A percentile compares a stretch with the other conserved stretches of the same genome.
Conservation (phyloP, 2,113 vertebrate species). For the Daboia siamensis region DNA sequence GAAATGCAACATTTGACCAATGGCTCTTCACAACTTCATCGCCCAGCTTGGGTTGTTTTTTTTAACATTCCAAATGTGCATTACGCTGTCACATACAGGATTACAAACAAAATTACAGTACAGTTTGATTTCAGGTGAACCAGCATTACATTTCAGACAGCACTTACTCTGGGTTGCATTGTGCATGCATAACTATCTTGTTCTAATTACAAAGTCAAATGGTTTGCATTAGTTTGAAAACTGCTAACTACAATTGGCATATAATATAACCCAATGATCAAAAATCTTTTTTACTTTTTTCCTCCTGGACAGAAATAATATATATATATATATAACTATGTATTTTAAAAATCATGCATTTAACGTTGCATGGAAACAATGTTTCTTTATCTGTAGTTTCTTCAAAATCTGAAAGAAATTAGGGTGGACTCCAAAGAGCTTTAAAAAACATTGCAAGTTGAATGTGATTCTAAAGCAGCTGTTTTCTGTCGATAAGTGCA, state of each 20-base stretch:
- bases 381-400: conserved; percentile 55
- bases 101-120: conserved; percentile 85
- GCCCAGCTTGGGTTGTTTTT: conserved; percentile 67
- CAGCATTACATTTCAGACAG: conserved; percentile 80
- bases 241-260: conserved; percentile 78
- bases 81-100: conserved; percentile 82
- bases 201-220: conserved; percentile 78
- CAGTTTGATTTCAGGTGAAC: conserved; percentile 78
- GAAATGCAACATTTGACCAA: conserved; percentile 73
- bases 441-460: conserved; percentile 81
- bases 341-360: conserved; percentile 70
- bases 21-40: conserved; percentile 77
- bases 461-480: conserved; percentile 86
- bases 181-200: conserved; percentile 82
- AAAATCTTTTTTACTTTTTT: conserved; percentile 71
- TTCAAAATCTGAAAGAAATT: conserved; percentile 47
- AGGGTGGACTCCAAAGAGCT: conserved; percentile 57
- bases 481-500: conserved; percentile 63
- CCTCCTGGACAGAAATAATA: conserved; percentile 70
- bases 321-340: conserved; percentile 63
- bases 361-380: conserved; percentile 67
- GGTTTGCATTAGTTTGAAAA: conserved; percentile 73
- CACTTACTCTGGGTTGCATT: conserved; percentile 80
- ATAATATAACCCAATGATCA: conserved; percentile 68
- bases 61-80: conserved; percentile 77